Evolutionary conservation across 2,113 vertebrate genomes (phyloP).

Genomic region (Halichoeres trimaculatus): DNA sequence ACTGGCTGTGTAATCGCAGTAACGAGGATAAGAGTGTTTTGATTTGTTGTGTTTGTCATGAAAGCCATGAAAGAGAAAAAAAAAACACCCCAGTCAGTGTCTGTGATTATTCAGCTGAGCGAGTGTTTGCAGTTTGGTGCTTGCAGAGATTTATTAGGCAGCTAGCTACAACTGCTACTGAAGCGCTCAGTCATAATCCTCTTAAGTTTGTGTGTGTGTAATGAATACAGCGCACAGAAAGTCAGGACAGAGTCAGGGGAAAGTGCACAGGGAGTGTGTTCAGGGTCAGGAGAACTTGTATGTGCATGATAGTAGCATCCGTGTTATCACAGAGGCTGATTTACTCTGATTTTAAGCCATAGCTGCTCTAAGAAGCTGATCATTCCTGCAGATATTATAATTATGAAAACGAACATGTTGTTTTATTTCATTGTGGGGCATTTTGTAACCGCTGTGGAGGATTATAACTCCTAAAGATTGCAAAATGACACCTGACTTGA

Average conservation of each 20-base stretch:
- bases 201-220: constrained; percentile 50
- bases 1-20: constrained; percentile 8
- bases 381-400: not conserved
- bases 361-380: constrained; percentile 16
- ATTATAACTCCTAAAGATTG: not conserved
- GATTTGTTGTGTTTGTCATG: too few relatives aligned
- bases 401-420: not conserved
- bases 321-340: not conserved
- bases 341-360: too few relatives aligned
- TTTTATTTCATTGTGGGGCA: not conserved
- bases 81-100: not conserved
- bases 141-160: constrained; percentile 51
- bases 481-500: not conserved
- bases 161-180: constrained; percentile 44
- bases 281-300: not conserved
- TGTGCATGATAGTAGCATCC: not conserved
- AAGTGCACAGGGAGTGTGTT: not conserved
- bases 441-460: not conserved
- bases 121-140: not conserved
- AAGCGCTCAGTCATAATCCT: constrained; percentile 60
- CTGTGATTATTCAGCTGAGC: constrained; percentile 6
- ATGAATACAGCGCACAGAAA: constrained; percentile 46
- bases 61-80: not conserved
- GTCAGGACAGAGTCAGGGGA: not conserved
- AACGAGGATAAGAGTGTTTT: not conserved